phyloP scores from a whole-genome alignment of 2,797 vertebrate genomes.

The Amblyopsis hoosieri region DNA sequence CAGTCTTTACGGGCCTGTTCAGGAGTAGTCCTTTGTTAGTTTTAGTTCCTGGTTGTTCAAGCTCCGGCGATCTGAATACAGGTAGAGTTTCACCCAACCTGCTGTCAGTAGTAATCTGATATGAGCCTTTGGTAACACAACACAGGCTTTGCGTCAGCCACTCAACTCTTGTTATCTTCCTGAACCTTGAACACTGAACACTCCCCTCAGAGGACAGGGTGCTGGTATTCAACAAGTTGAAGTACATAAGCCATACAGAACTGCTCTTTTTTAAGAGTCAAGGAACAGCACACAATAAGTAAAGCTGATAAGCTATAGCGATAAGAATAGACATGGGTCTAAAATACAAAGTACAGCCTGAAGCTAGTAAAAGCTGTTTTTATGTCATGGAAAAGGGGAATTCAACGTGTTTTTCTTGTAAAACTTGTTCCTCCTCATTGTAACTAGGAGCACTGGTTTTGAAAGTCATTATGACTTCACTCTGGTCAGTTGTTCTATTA shows the following conservation, averaged over 20 bases:
- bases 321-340: slow-evolving; percentile 44
- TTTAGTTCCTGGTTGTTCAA: slow-evolving; percentile 52
- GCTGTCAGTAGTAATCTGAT: slow-evolving; percentile 80
- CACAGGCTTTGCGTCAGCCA: slow-evolving; percentile 76
- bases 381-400: slow-evolving; percentile 34
- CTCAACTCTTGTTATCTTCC: slow-evolving; percentile 76
- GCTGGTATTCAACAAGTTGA: slow-evolving; percentile 66
- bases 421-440: slow-evolving; percentile 47
- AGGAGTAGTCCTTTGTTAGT: slow-evolving; percentile 34
- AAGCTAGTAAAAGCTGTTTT: slow-evolving; percentile 29
- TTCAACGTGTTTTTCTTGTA: slow-evolving; percentile 49
- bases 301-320: slow-evolving; percentile 40
- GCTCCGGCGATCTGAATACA: slow-evolving; percentile 28
- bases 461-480: background rate
- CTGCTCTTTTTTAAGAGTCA: slow-evolving; percentile 23
- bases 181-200: slow-evolving; percentile 74
- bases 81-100: slow-evolving; percentile 59
- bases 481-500: background rate
- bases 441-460: background rate
- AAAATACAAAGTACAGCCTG: slow-evolving; percentile 7
- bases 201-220: slow-evolving; percentile 60
- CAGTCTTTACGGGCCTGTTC: slow-evolving; percentile 20
- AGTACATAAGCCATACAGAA: slow-evolving; percentile 37
- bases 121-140: slow-evolving; percentile 76
- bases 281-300: slow-evolving; percentile 25